Percentiles rank a stretch among this genome's conserved stretches.
Conservation (phyloP, 2,797 vertebrate genomes). For the Anas flavirostris region DNA sequence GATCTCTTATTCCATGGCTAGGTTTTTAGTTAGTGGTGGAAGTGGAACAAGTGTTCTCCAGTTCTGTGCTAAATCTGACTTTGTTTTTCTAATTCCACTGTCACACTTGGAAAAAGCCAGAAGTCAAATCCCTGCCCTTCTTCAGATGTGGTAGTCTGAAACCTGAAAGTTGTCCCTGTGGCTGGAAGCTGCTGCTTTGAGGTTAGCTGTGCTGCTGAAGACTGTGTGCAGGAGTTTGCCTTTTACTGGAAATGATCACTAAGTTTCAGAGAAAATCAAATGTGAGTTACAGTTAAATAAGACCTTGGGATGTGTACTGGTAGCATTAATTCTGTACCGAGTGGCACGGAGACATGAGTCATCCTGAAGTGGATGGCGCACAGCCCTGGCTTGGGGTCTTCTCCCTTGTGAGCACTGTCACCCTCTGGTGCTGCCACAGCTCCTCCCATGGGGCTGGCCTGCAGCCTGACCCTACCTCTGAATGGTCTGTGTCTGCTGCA, state of each 20-base stretch:
- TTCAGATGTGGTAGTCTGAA: background rate
- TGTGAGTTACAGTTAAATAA: background rate
- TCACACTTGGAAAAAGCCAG: background rate
- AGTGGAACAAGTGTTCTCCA: background rate
- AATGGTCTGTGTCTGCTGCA: background rate
- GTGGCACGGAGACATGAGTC: background rate
- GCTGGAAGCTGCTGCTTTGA: background rate
- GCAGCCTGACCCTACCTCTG: fast-evolving
- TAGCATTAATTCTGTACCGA: background rate
- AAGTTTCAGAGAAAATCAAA: background rate
- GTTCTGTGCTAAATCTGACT: background rate
- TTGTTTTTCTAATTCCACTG: background rate
- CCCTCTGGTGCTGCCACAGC: background rate
- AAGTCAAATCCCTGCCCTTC: background rate
- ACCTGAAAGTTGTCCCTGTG: background rate
- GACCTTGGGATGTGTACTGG: background rate
- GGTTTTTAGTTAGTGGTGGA: background rate
- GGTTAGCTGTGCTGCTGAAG: background rate
- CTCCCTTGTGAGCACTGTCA: background rate
- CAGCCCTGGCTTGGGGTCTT: background rate
- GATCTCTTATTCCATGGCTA: background rate
- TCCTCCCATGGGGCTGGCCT: fast-evolving
- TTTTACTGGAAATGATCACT: background rate
- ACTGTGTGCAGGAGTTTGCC: fast-evolving
- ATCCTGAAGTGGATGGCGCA: background rate